Base-by-base conservation (phyloP, 2,113 vertebrate species). In the Blennius ocellaris region DNA sequence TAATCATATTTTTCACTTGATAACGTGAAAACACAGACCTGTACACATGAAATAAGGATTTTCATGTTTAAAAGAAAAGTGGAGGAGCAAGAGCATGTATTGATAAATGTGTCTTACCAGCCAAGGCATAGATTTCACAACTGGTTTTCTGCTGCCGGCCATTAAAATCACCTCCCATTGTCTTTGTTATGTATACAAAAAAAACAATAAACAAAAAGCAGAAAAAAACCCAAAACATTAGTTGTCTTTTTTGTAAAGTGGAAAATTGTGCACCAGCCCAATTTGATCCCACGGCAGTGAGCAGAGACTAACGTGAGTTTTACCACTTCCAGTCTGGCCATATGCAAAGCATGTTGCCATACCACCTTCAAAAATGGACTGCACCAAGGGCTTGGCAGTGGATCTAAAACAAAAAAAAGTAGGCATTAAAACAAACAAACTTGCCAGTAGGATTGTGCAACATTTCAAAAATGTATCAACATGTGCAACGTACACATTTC, bases 331-430 rank as follows among this genome's bases (percentile, higher is more conserved):
- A 0, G 97, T 99, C 82, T 99, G 97, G 3, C 97, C 98, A 17
- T 99, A 99, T 0, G 98, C 98, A 81, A 99, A 99, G 84, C 97
- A 99, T 0, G 98, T 99, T 0, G 97, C 97, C 88, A 95, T 97
- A 7, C 94, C 95, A 3, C 97, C 96, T 78, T 98, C 96, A 59
- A 98, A 98, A 77, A 99, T 94, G 1, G 96, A 96, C 72, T 96
- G 94, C 49, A 99, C 96, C 71, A 99, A 93, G 73, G 97, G 97
- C 80, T 94, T 95, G 77, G 98, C 98, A 64, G 96, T 96, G 83
- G 97, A 97, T 80, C 97, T 99, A 69, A 38, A 41, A 30, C 2
- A 51, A 64, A 30, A 49, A 84, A 15, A 60, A 30, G 21, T 30
- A 30, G 2, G 21, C 4, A 30, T 30, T 30, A 30, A 30, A 30